Evolutionary conservation across 2,888 invertebrate species (phyloP), one percentile per base, ranked within the genome.

Genomic region (Epistrophe grossulariae): DNA sequence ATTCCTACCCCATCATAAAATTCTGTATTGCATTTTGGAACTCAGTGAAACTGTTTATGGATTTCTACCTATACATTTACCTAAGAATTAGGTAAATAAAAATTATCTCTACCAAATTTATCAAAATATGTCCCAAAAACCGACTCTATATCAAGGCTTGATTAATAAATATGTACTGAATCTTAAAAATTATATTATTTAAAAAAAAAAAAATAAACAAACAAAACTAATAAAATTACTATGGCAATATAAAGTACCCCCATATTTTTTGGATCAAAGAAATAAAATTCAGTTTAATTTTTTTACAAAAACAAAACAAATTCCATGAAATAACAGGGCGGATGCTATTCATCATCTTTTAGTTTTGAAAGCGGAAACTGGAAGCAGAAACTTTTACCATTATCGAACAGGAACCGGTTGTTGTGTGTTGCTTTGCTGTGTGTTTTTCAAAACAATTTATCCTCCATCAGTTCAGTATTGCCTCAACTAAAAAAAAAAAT

Each of bases 351-450:
- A 81, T 84, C 72, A 81, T 72, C 40, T 52, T 40, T 55, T 50
- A 80, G 68, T 83, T 81, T 81, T 57, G 19, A 72, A 71, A 80
- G 40, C 84, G 64, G 79, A 84, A 76, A 80, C 57, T 80, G 50
- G 24, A 57, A 79, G 70, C 70, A 50, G 57, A 84, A 84, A 84
- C 84, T 84, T 80, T 80, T 52, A 45, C 71, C 76, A 84, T 84
- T 84, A 84, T 80, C 76, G 84, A 77, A 68, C 80, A 81, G 77
- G 68, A 81, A 72, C 77, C 55, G 72, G 68, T 76, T 43, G 79
- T 68, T 79, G 71, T 71, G 45, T 68, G 70, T 68, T 50, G 38
- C 10, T 66, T 50, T 52, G n/a, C 52, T 45, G 52, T 66, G 7
- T 35, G 24, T 50, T 52, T 60, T 79, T 55, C 73, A 60, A 83